A percentile compares a stretch with the other conserved stretches of the same genome.
Evolutionary conservation across 1,140 invertebrate genomes (phyloP).

Genomic region (Phymorhynchus buccinoides): DNA sequence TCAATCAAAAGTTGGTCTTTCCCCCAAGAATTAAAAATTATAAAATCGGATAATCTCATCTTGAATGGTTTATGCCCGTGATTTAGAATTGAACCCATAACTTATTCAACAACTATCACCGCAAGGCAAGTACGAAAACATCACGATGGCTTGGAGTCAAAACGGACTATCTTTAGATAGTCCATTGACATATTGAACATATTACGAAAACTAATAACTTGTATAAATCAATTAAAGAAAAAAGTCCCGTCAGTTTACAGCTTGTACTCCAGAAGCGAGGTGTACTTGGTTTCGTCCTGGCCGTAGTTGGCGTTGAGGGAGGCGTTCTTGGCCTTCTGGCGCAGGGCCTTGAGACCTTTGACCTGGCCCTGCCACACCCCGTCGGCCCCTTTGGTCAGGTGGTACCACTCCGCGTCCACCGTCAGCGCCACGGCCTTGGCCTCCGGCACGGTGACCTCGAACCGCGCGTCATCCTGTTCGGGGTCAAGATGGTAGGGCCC

Average conservation of each 20-base stretch:
- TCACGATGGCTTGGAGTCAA: too few relatives aligned
- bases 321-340: conserved; percentile 54
- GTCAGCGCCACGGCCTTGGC: conserved; percentile 70
- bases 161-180: too few relatives aligned
- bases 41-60: too few relatives aligned
- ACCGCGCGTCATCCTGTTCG: conserved; percentile 53
- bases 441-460: conserved; percentile 64
- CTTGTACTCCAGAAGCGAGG: conserved; percentile 70
- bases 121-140: background rate
- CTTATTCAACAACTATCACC: background rate
- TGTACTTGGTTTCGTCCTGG: conserved; percentile 67
- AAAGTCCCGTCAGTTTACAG: conserved; percentile 39
- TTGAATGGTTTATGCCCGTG: too few relatives aligned
- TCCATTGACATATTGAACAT: too few relatives aligned
- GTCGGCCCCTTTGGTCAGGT: conserved; percentile 57
- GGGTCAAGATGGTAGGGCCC: conserved; percentile 51
- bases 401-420: conserved; percentile 69
- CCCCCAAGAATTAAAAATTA: too few relatives aligned
- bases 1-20: too few relatives aligned
- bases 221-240: background rate
- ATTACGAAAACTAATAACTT: too few relatives aligned
- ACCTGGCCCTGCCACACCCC: conserved; percentile 67
- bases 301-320: conserved; percentile 72
- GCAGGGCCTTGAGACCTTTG: conserved; percentile 55
- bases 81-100: too few relatives aligned